These are phyloP conservation scores for Leptura quadrifasciata DNA, from an alignment of 2,888 invertebrate species.

Conservation along the genomic window DNA sequence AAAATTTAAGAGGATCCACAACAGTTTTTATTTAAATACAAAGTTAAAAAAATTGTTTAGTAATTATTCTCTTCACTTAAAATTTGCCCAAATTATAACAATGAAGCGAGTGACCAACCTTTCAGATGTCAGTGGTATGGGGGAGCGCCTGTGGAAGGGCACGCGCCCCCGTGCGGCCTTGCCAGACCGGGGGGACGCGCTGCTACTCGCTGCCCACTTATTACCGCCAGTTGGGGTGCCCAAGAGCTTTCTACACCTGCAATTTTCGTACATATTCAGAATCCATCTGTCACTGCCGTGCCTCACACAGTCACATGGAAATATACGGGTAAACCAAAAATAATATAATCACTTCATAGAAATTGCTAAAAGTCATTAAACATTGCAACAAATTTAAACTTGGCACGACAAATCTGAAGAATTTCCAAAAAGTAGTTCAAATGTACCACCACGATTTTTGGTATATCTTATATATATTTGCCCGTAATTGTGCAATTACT, in stretches of 20 bases:
- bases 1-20: constrained; percentile 48
- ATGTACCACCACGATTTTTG: not conserved
- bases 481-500: not conserved
- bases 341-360: not conserved
- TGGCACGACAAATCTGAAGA: not conserved
- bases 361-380: too few species aligned
- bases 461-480: not conserved
- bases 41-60: not conserved
- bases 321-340: constrained; percentile 14
- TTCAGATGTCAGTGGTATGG: constrained; percentile 68
- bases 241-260: constrained; percentile 73
- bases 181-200: constrained; percentile 72
- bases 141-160: constrained; percentile 80
- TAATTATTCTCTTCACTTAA: constrained; percentile 33
- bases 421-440: constrained; percentile 9
- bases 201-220: constrained; percentile 60
- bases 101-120: constrained; percentile 71
- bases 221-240: constrained; percentile 57
- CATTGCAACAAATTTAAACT: not conserved
- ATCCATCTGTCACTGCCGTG: not conserved
- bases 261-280: constrained; percentile 58
- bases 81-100: constrained; percentile 53
- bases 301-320: not conserved
- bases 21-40: not conserved
- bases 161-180: constrained; percentile 74